phyloP scores from a whole-genome alignment of 2,113 vertebrate species.

The Aleadryas rufinucha region DNA sequence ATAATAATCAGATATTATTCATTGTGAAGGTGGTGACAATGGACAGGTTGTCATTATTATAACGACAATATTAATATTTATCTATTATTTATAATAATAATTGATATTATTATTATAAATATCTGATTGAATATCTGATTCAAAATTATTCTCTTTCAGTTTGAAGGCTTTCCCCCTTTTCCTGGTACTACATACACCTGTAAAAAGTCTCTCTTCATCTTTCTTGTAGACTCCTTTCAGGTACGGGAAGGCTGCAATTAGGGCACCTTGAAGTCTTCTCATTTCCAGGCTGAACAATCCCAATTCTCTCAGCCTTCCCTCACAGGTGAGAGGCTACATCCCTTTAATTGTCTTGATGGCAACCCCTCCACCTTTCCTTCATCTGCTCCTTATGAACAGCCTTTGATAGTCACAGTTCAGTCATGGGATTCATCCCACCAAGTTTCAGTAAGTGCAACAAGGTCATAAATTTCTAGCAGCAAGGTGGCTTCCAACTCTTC shows the following conservation, averaged over 20 bases:
- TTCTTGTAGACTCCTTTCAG: background rate
- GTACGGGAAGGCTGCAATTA: background rate
- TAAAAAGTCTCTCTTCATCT: background rate
- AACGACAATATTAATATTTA: too few relatives aligned
- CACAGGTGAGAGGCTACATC: background rate
- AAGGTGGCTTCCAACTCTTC: background rate
- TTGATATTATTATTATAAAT: too few relatives aligned
- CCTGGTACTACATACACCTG: too few relatives aligned
- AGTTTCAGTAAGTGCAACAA: background rate
- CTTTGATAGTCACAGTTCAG: accelerated
- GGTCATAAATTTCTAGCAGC: background rate
- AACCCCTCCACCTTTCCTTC: background rate
- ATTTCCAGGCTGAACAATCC: background rate
- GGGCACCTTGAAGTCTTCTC: background rate
- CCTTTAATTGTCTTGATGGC: background rate
- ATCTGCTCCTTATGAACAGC: background rate
- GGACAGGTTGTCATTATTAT: too few relatives aligned
- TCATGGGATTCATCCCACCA: background rate
- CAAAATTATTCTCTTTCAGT: background rate
- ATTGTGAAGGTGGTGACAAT: too few relatives aligned
- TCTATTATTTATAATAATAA: too few relatives aligned
- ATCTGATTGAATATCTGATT: background rate
- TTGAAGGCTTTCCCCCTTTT: background rate
- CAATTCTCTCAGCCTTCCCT: background rate
- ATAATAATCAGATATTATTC: too few relatives aligned